Evolutionary conservation across 2,797 vertebrate species (phyloP), one percentile per base, ranked within the genome.

Genomic region (Bovichtus diacanthus): DNA sequence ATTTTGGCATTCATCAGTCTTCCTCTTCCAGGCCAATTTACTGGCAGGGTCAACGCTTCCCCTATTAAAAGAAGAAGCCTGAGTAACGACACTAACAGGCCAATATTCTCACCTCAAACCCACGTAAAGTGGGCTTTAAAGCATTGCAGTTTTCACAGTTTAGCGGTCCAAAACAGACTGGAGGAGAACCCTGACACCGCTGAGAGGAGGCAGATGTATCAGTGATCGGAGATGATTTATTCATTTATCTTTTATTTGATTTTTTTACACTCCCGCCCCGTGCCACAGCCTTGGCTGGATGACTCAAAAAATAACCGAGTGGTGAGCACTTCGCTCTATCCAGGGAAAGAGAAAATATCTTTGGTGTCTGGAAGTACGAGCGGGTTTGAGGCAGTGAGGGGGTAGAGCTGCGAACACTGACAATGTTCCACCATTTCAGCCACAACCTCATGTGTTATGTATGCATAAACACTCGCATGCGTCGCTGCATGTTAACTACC

Each of bases 241-340:
- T n/a, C n/a, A n/a, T n/a, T n/a, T n/a, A n/a, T n/a, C n/a, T n/a
- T n/a, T n/a, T n/a, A n/a, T n/a, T n/a, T n/a, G n/a, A 7, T 62
- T 87, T 80, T 87, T 83, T 90, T 86, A 84, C 86, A 88, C 86
- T 89, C 67, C 80, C 67, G 71, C 83, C 86, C 82, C 71, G 73
- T 34, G 78, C 88, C 81, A 82, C 90, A 82, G 87, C 65, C 81
- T 86, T 70, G 86, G 80, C 88, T 84, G 29, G 74, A 79, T 83
- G 84, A 91, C 87, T 91, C 81, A 87, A 87, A 90, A 90, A 87
- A 85, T 83, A 84, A 84, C 68, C 21, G 80, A 87, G 86, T 47
- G 72, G 73, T 74, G 80, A 90, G 43, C n/a, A 36, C 65, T 87
- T 74, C 21, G 27, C 77, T 75, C 67, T 3, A 61, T 71, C 67